These are phyloP conservation scores for Bucorvus abyssinicus DNA, from an alignment of 2,797 vertebrate genomes.

Conservation along the genomic window DNA sequence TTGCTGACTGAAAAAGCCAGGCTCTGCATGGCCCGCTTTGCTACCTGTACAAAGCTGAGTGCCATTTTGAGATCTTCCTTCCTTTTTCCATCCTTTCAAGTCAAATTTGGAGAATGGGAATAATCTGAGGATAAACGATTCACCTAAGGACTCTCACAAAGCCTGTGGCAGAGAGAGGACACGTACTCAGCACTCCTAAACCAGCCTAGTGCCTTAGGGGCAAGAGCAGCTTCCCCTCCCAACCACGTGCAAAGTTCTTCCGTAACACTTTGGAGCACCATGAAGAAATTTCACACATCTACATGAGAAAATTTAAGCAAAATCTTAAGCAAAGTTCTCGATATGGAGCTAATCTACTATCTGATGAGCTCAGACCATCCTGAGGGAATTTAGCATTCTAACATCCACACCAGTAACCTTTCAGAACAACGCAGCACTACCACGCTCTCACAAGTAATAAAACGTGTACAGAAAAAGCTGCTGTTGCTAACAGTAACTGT, in stretches of 20 bases:
- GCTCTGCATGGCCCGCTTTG: no score
- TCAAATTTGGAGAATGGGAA: background rate
- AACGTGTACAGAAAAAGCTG: background rate
- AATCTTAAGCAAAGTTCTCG: background rate
- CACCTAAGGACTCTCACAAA: background rate
- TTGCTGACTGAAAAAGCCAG: background rate
- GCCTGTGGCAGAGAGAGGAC: background rate
- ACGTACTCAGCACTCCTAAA: fast-evolving
- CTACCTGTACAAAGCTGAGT: background rate
- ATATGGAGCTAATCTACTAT: background rate
- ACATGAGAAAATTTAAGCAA: background rate
- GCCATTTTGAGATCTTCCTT: background rate
- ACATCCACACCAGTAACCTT: background rate
- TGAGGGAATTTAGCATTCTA: background rate
- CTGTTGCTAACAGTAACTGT: background rate
- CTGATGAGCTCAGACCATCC: background rate
- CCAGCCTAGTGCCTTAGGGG: background rate
- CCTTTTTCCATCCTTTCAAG: background rate
- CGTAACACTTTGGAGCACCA: background rate
- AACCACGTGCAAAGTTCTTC: background rate
- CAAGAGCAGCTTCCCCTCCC: background rate
- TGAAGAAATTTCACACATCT: background rate
- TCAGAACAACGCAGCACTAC: background rate
- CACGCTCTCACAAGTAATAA: background rate
- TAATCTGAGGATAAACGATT: background rate